These are phyloP conservation scores for Cephalopholis sonnerati DNA, from an alignment of 2,113 vertebrate species.

Conservation along the genomic window DNA sequence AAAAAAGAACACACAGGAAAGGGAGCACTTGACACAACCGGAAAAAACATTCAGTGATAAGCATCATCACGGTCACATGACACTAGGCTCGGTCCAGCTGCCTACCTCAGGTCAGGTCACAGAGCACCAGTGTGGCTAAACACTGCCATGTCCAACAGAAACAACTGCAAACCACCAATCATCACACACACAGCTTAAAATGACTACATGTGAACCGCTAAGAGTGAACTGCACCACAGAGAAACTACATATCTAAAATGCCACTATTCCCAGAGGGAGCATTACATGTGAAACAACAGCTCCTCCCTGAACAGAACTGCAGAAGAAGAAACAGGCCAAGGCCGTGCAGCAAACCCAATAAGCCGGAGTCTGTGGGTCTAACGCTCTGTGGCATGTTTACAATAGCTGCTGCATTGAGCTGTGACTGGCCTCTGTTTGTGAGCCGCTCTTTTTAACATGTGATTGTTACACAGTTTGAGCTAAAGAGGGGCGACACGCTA, in stretches of 20 bases:
- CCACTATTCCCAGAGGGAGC: constrained; percentile 21
- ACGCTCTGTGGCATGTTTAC: constrained; percentile 2
- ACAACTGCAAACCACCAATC: neutral
- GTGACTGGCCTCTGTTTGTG: constrained; percentile 22
- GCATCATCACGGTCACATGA: constrained; percentile 27
- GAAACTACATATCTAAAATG: constrained; percentile 41
- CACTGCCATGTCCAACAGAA: constrained; percentile 5
- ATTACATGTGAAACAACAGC: constrained; percentile 10
- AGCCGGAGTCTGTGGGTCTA: neutral
- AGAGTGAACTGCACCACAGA: constrained; percentile 17
- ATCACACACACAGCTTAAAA: constrained; percentile 12
- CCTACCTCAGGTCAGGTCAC: neutral
- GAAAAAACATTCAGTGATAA: constrained; percentile 38
- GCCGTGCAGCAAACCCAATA: neutral
- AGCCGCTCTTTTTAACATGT: constrained; percentile 59
- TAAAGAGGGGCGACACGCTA: constrained; percentile 29
- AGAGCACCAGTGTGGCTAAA: neutral
- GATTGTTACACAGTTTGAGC: constrained; percentile 39
- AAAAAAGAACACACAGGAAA: constrained; percentile 37
- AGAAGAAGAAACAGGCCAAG: constrained; percentile 10
- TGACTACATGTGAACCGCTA: neutral
- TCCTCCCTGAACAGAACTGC: constrained; percentile 43
- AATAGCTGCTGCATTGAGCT: neutral
- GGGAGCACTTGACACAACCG: constrained; percentile 20
- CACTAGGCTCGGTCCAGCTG: constrained; percentile 1